Evolutionary conservation across 2,888 invertebrate species (phyloP).

Genomic region (Neuroscelio doddi): DNA sequence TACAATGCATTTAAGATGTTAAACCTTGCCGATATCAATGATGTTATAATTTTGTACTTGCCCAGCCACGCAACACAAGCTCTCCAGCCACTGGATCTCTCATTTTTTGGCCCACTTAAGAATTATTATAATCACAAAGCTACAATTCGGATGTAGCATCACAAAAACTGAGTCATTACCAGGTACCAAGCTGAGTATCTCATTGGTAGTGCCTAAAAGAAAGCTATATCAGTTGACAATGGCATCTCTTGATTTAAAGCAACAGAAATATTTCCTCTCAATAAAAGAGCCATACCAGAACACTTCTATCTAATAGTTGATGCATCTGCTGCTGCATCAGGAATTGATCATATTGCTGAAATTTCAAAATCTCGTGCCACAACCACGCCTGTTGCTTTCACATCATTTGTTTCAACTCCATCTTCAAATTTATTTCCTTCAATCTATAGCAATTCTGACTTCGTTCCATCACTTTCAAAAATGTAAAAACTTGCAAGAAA

Average conservation of each 20-base stretch:
- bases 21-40: conserved; percentile 50
- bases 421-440: no score
- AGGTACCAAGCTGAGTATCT: conserved; percentile 45
- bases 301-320: no score
- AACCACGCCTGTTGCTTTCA: no score
- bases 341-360: no score
- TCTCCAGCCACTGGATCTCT: conserved; percentile 54
- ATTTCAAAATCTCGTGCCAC: no score
- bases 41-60: conserved; percentile 53
- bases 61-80: conserved; percentile 58
- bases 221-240: conserved; percentile 35
- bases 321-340: no score
- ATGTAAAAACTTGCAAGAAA: no score
- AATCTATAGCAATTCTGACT: no score
- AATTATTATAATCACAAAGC: conserved; percentile 41
- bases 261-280: conserved; percentile 13
- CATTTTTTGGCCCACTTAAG: conserved; percentile 56
- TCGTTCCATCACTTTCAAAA: no score
- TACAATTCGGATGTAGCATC: conserved; percentile 31
- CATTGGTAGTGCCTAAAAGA: conserved; percentile 27
- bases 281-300: conserved; percentile 36
- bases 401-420: no score
- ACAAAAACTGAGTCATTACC: conserved; percentile 41
- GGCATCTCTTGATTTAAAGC: conserved; percentile 30
- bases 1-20: conserved; percentile 44